Percentiles rank a stretch among this genome's conserved stretches.
phyloP scores from a whole-genome alignment of 2,888 invertebrate genomes.

The Pheosia tremula region DNA sequence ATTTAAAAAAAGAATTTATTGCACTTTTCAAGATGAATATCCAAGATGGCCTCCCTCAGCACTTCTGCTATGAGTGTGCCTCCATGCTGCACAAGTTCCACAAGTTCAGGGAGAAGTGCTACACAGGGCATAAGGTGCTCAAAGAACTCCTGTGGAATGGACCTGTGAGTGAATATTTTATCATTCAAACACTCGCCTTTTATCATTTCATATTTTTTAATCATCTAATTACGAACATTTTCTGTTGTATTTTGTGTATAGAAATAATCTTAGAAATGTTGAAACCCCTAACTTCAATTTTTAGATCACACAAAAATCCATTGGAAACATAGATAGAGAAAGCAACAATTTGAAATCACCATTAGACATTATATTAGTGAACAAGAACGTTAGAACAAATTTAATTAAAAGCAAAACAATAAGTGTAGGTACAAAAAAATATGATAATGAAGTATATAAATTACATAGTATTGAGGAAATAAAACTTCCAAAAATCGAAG shows the following conservation, averaged over 20 bases:
- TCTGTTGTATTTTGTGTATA: too few species aligned
- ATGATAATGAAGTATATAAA: background rate
- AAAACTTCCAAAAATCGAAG: background rate
- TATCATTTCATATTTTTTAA: too few species aligned
- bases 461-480: background rate
- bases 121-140: conserved; percentile 54
- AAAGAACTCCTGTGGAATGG: conserved; percentile 53
- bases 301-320: conserved; percentile 25
- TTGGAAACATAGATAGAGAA: conserved; percentile 19
- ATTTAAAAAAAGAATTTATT: too few species aligned
- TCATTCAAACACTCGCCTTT: too few species aligned
- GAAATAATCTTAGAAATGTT: too few species aligned
- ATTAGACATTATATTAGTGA: conserved; percentile 12
- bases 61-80: conserved; percentile 71
- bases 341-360: conserved; percentile 18
- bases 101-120: conserved; percentile 73
- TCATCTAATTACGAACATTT: too few species aligned
- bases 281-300: conserved; percentile 5
- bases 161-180: conserved; percentile 40
- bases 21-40: conserved; percentile 41
- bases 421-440: background rate
- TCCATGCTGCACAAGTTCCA: conserved; percentile 65
- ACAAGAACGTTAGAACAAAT: conserved; percentile 22
- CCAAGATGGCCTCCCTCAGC: conserved; percentile 61
- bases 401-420: conserved; percentile 5